Percentiles rank a stretch among this genome's conserved stretches.
These are phyloP conservation scores for Drosophila novamexicana DNA, from an alignment of 1,140 invertebrate genomes.

Conservation along the genomic window DNA sequence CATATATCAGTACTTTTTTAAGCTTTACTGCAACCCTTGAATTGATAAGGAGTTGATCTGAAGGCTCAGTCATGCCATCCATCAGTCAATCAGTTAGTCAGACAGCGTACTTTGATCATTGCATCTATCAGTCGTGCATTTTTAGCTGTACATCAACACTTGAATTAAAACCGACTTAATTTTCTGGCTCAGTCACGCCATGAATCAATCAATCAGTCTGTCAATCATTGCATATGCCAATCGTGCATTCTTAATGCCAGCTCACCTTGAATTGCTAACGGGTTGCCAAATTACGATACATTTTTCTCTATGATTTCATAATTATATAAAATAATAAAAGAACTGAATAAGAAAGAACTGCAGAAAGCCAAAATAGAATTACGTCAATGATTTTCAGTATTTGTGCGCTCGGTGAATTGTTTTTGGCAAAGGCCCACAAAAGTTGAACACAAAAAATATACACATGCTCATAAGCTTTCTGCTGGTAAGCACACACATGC, in stretches of 20 bases:
- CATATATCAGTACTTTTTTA: not conserved
- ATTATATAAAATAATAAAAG: constrained; percentile 57
- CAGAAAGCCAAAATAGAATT: constrained; percentile 64
- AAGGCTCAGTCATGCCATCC: no score
- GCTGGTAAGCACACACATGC: constrained; percentile 21
- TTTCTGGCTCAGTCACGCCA: no score
- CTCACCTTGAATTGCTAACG: not conserved
- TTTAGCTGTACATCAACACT: no score
- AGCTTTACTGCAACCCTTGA: not conserved
- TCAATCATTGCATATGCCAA: no score
- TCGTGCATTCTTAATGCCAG: no score
- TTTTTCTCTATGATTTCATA: constrained; percentile 75
- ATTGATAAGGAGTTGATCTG: not conserved
- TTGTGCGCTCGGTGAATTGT: constrained; percentile 40
- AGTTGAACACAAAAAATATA: constrained; percentile 56
- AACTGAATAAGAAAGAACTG: constrained; percentile 48
- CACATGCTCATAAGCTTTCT: constrained; percentile 51
- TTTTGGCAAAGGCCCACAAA: constrained; percentile 76
- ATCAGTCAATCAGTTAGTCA: no score
- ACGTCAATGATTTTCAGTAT: constrained; percentile 70
- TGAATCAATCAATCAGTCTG: no score
- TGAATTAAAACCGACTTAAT: no score
- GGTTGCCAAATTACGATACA: constrained; percentile 23
- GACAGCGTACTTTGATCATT: no score
- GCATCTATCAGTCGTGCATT: no score